Evolutionary conservation across 2,888 invertebrate species (phyloP).

Genomic region (Conops quadrifasciatus): DNA sequence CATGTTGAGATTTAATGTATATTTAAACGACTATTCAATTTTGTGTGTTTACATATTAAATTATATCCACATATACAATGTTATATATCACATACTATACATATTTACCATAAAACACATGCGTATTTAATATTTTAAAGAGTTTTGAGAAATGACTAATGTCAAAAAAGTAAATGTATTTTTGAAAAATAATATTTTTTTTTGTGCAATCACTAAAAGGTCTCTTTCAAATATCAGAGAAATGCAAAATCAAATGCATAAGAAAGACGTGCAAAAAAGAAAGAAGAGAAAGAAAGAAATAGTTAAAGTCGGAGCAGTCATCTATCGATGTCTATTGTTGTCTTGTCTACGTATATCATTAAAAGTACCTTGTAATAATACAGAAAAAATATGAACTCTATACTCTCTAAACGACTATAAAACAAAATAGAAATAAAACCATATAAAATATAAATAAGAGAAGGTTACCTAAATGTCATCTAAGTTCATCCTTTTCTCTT

Average conservation of each 20-base stretch:
- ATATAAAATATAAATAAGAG: slow-evolving; percentile 18
- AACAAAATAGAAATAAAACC: slow-evolving; percentile 10
- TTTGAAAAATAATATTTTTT: slow-evolving; percentile 23
- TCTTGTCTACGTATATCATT: slow-evolving; percentile 26
- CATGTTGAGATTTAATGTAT: slow-evolving; percentile 33
- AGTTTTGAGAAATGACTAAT: background rate
- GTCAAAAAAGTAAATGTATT: slow-evolving; percentile 15
- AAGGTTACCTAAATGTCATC: too few species aligned
- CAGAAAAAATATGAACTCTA: background rate
- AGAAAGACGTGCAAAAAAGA: slow-evolving; percentile 16
- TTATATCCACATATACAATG: slow-evolving; percentile 36
- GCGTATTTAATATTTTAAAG: slow-evolving; percentile 18
- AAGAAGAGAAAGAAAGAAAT: slow-evolving; percentile 24
- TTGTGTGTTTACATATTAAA: slow-evolving; percentile 15
- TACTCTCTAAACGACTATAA: slow-evolving; percentile 25
- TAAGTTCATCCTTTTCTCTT: too few species aligned
- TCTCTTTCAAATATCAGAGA: slow-evolving; percentile 19
- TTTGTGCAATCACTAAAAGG: too few species aligned
- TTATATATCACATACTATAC: slow-evolving; percentile 33
- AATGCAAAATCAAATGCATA: slow-evolving; percentile 25
- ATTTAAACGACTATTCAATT: slow-evolving; percentile 22
- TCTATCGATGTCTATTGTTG: background rate
- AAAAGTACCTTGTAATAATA: slow-evolving; percentile 40
- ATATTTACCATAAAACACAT: slow-evolving; percentile 28
- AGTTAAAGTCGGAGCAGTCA: slow-evolving; percentile 12